Evolutionary conservation across 1,140 invertebrate genomes (phyloP), one percentile per base, ranked within the genome.

Genomic region (Aphis craccivora): DNA sequence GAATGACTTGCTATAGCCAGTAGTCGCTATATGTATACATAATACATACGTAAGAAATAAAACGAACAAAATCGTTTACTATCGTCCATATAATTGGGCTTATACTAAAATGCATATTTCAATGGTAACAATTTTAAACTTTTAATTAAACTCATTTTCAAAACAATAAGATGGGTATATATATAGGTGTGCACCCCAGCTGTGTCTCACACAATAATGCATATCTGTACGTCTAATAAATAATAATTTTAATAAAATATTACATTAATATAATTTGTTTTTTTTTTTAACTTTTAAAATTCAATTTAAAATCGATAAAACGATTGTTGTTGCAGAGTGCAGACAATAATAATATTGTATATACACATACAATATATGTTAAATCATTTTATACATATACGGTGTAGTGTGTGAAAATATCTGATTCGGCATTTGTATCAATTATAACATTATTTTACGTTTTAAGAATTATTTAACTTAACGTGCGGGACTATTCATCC

Each of bases 261-360:
- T 7, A 55, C 2, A 30, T 30, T 87, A 48, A 22, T 48, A 88
- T 51, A 87, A 87, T 87, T 86, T n/a, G 48, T 53, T 89, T 87
- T 8, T 87, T 45, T 48, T 35, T 51, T 53, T 53, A 84, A 43
- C 0, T 11, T 83, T 86, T 86, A 20, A 43, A 37, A 53, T 89
- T 18, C 86, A 88, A 89, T 89, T 88, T 53, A 53, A 89, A 89
- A 53, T 8, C 48, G 7, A 35, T 89, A 37, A 89, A 89, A 89
- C 20, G 45, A 89, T 53, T 89, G n/a, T 53, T 8, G 43, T 4
- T 22, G 83, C 20, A 25, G 37, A 43, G 3, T 22, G 83, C 20
- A 25, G 37, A 43, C 23, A 45, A 45, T 45, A 45, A 30, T 83
- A 83, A 37, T 35, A 51, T 51, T 18, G 11, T 45, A 11, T 14